Base-by-base conservation (phyloP, 2,797 vertebrate genomes). In the Pitangus sulphuratus region DNA sequence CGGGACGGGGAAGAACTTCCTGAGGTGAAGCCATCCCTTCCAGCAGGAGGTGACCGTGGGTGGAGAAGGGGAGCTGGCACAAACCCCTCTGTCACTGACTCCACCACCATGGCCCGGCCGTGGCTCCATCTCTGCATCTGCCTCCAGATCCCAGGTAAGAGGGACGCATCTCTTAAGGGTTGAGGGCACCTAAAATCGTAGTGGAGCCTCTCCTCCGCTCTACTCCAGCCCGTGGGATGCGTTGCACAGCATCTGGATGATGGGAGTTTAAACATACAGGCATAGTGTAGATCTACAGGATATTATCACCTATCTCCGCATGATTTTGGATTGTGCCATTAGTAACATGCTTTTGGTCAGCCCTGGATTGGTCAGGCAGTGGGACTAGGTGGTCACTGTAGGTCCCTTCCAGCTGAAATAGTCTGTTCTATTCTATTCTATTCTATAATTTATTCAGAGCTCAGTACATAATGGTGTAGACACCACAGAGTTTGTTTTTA, bases 111-210 rank as follows among this genome's bases (percentile, higher is more conserved):
- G 96, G 85, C 39, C 25, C 0, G 1, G 44, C 20, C 0, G 1
- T 79, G 90, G 85, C 93, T 96, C 47, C 58, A 11, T 54, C 91
- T 96, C 85, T 95, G 51, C 80, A 12, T 96, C 83, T 97, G 72
- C 83, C 80, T 96, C 62, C 94, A 94, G 39, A 68, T 95, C 70
- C 76, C 83, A 97, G 96, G 96, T 96, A 96, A 96, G 95, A 85
- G 17, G 69, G 28, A 48, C 8, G 5, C 0, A 0, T 53, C 50
- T 75, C 48, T 39, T 22, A 30, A 50, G 74, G 53, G 54, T 31
- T 72, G 54, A 72, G 81, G 39, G 72, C 40, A 42, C 8, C 58
- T 69, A 21, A 91, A 85, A 40, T 7, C 17, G 0, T 28, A 15
- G 33, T 79, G 42, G 54, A 91, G 16, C 62, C 30, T 90, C 44